phyloP scores from a whole-genome alignment of 37 sponge, comb jelly and placozoan species.

The Petrosia ficiformis region DNA sequence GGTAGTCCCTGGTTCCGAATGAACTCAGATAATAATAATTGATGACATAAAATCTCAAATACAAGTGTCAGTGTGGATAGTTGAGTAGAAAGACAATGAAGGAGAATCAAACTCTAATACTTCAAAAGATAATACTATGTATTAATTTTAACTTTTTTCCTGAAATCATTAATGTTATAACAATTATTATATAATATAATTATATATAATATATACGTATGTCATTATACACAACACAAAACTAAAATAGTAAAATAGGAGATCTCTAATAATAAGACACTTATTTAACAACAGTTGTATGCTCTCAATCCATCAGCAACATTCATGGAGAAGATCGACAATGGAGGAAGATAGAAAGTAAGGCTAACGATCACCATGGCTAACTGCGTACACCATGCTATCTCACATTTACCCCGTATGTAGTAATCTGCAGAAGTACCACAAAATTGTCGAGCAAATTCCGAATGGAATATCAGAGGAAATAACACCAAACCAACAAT shows the following conservation, averaged over 20 bases:
- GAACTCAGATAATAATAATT: too few relatives aligned
- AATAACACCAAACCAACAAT: conserved; percentile 41
- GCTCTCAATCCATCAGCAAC: conserved; percentile 66
- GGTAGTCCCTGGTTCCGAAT: too few relatives aligned
- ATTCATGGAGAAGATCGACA: conserved; percentile 78
- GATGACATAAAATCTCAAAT: too few relatives aligned
- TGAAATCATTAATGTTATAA: too few relatives aligned
- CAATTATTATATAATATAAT: too few relatives aligned
- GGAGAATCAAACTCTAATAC: too few relatives aligned
- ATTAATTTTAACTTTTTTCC: neutral
- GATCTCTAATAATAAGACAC: neutral
- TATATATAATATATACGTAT: too few relatives aligned
- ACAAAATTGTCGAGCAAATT: conserved; percentile 56
- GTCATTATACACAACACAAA: too few relatives aligned
- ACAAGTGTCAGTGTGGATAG: too few relatives aligned
- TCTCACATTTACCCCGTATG: conserved; percentile 46
- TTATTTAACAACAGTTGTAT: conserved; percentile 60
- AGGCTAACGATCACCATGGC: conserved; percentile 65
- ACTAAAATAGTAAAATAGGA: too few relatives aligned
- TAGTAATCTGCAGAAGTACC: conserved; percentile 40
- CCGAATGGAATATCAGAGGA: conserved; percentile 61
- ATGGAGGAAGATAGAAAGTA: conserved; percentile 64
- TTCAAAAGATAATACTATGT: neutral
- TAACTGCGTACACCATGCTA: conserved; percentile 48
- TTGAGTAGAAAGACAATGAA: too few relatives aligned